Evolutionary conservation across 1,140 invertebrate species (phyloP).

Genomic region (Ceratoteleas bidentatus): DNA sequence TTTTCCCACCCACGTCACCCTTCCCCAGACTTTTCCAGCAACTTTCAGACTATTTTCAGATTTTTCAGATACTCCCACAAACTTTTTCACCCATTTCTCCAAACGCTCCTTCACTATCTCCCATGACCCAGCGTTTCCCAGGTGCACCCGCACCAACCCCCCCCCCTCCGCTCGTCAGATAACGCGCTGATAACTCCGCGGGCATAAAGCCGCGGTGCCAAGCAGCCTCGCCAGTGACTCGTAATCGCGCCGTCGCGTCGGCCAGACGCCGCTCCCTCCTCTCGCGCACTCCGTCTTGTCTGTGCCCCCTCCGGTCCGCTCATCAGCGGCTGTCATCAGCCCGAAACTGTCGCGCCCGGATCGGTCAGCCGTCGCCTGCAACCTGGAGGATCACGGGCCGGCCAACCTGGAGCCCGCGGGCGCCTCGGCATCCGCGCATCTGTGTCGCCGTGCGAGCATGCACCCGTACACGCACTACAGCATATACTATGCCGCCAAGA

Average conservation of each 20-base stretch:
- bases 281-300: not conserved
- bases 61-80: too few species aligned
- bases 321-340: not conserved
- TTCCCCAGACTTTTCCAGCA: too few species aligned
- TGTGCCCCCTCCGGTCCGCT: not conserved
- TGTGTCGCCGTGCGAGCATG: conserved; percentile 62
- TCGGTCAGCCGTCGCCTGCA: conserved; percentile 13
- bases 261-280: not conserved
- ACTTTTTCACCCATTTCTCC: too few species aligned
- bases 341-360: not conserved
- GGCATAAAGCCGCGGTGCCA: conserved; percentile 40
- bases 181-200: not conserved
- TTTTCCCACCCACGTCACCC: too few species aligned
- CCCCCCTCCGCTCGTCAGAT: too few species aligned
- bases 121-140: too few species aligned
- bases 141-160: too few species aligned
- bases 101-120: too few species aligned
- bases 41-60: too few species aligned
- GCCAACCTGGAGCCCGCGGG: conserved; percentile 66
- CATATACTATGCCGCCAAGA: conserved; percentile 69
- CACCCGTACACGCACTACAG: conserved; percentile 70
- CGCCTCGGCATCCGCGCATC: conserved; percentile 25
- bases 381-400: not conserved
- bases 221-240: conserved; percentile 32
- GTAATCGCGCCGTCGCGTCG: conserved; percentile 38